Evolutionary conservation across 2,888 invertebrate genomes (phyloP).

Genomic region (Cryptus viduatorius): DNA sequence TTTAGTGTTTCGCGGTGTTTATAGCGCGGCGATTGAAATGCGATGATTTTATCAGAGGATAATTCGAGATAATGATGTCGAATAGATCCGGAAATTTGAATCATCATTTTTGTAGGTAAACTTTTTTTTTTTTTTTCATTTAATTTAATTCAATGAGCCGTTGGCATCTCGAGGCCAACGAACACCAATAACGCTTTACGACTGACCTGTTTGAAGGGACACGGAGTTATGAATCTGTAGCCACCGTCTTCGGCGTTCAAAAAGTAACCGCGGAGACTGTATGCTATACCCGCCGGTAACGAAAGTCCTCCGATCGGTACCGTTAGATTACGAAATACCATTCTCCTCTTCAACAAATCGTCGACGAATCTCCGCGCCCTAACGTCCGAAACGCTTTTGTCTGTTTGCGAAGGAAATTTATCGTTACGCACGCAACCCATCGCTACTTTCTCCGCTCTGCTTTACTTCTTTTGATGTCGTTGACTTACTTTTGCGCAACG

Average conservation of each 20-base stretch:
- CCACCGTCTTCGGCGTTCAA: conserved; percentile 65
- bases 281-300: conserved; percentile 60
- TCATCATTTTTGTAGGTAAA: not conserved
- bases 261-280: conserved; percentile 69
- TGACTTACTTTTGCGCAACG: conserved; percentile 54
- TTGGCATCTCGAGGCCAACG: not conserved
- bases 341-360: conserved; percentile 56
- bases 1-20: no score
- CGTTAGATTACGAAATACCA: conserved; percentile 67
- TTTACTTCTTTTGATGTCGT: not conserved
- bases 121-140: not conserved
- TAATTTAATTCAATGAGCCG: not conserved
- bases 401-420: conserved; percentile 28
- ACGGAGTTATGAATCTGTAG: conserved; percentile 69
- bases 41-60: no score
- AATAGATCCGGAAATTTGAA: no score
- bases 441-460: not conserved
- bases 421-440: not conserved
- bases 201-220: conserved; percentile 69
- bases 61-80: no score
- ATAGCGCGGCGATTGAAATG: no score
- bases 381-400: conserved; percentile 39
- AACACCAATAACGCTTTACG: not conserved
- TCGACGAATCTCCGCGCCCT: conserved; percentile 60
- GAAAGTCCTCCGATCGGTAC: conserved; percentile 64